Percentiles rank a stretch among this genome's conserved stretches.
phyloP scores from a whole-genome alignment of 2,888 invertebrate species.

The Andrena minutula region DNA sequence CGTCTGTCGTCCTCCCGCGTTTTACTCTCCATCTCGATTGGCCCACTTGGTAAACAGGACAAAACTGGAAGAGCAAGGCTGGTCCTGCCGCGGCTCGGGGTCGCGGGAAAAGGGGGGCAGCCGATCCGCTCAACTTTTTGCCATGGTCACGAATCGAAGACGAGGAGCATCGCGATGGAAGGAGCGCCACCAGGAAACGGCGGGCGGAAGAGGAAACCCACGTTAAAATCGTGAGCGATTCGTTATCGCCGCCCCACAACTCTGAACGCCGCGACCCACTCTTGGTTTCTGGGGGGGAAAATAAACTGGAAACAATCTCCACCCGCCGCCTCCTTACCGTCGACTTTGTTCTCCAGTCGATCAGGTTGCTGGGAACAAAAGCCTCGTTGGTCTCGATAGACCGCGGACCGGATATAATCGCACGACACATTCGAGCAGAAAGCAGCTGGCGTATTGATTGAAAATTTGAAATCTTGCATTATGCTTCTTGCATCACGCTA shows the following conservation, averaged over 20 bases:
- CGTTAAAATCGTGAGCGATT: slow-evolving; percentile 41
- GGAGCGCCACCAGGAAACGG: slow-evolving; percentile 33
- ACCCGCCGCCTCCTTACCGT: neutral
- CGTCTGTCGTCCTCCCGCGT: slow-evolving; percentile 49
- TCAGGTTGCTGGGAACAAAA: slow-evolving; percentile 28
- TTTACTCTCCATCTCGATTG: slow-evolving; percentile 84
- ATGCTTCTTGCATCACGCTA: no score
- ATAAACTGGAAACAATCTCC: slow-evolving; percentile 47
- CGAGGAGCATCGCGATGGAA: slow-evolving; percentile 38
- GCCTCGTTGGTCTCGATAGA: slow-evolving; percentile 16
- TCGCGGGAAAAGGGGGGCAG: slow-evolving; percentile 62
- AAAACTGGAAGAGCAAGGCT: slow-evolving; percentile 78
- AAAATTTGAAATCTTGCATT: neutral
- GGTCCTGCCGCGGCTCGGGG: slow-evolving; percentile 46
- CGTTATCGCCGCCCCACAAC: slow-evolving; percentile 37
- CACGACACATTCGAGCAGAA: neutral
- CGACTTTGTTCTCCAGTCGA: slow-evolving; percentile 60
- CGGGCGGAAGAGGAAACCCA: slow-evolving; percentile 54
- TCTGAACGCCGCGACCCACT: slow-evolving; percentile 71
- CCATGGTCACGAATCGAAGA: slow-evolving; percentile 52
- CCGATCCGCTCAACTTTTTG: slow-evolving; percentile 77
- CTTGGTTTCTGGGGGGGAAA: slow-evolving; percentile 77
- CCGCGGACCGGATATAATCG: slow-evolving; percentile 20
- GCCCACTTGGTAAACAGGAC: slow-evolving; percentile 84
- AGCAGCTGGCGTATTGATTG: neutral